Percentiles rank a stretch among this genome's conserved stretches.
Conservation (phyloP, 2,888 invertebrate genomes). For the Hylaea fasciaria region DNA sequence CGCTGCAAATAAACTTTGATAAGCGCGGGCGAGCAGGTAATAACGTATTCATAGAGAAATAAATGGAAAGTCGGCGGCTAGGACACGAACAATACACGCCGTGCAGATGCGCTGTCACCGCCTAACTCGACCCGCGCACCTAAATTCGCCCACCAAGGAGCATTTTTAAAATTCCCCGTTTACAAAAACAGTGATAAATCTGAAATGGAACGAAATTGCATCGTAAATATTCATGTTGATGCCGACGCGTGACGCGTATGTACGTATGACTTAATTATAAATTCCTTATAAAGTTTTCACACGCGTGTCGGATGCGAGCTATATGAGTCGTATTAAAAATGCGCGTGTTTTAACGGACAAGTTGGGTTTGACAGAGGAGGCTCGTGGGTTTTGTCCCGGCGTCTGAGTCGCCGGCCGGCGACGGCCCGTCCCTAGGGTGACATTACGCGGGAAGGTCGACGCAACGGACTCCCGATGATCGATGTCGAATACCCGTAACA, state of each 20-base stretch:
- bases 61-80: constrained; percentile 85
- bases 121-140: constrained; percentile 58
- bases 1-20: constrained; percentile 85
- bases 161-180: constrained; percentile 72
- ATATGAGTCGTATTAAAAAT: constrained; percentile 66
- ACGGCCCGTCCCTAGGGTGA: constrained; percentile 73
- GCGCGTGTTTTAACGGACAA: constrained; percentile 63
- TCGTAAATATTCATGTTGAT: constrained; percentile 78
- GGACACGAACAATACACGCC: constrained; percentile 80
- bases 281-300: constrained; percentile 76
- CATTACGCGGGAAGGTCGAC: constrained; percentile 79
- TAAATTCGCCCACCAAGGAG: constrained; percentile 73
- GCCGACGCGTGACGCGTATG: constrained; percentile 61
- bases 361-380: constrained; percentile 70
- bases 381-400: constrained; percentile 73
- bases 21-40: constrained; percentile 85
- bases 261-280: constrained; percentile 69
- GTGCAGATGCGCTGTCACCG: constrained; percentile 78
- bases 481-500: constrained; percentile 82
- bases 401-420: constrained; percentile 63
- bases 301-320: constrained; percentile 54
- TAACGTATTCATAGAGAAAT: constrained; percentile 86
- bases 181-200: constrained; percentile 75
- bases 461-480: constrained; percentile 82
- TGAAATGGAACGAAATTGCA: constrained; percentile 77